phyloP scores from a whole-genome alignment of 2,113 vertebrate genomes.

The Oreocharis arfaki region DNA sequence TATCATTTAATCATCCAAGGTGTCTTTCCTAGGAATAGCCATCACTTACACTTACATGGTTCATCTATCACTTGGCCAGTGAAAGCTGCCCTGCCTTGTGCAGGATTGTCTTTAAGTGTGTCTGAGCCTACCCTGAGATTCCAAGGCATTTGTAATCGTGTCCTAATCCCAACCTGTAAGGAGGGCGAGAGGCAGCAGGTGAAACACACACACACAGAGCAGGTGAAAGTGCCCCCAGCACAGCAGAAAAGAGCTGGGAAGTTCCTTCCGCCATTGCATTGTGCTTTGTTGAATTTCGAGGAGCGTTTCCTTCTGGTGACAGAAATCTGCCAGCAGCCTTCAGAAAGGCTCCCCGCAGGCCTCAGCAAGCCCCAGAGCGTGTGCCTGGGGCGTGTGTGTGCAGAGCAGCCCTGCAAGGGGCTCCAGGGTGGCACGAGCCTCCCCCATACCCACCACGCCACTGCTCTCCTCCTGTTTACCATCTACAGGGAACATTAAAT shows the following conservation, averaged over 20 bases:
- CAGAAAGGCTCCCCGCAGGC: neutral
- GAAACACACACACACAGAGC: no score
- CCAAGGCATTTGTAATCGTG: neutral
- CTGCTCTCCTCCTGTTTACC: neutral
- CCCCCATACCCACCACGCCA: rapidly evolving
- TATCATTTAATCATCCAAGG: slow-evolving; percentile 44
- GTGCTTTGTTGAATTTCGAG: neutral
- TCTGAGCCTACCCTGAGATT: neutral
- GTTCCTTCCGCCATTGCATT: neutral
- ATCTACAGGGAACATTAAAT: neutral
- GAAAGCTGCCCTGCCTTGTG: neutral
- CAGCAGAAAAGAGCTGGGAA: no score
- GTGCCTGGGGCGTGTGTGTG: neutral
- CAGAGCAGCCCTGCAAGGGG: neutral
- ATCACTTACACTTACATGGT: neutral
- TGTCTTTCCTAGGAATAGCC: neutral
- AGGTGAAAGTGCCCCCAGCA: neutral
- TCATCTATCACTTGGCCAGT: neutral
- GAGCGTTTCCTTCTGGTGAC: neutral
- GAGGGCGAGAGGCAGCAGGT: neutral
- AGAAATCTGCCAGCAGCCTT: neutral
- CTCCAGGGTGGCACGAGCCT: neutral
- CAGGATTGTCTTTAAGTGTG: neutral
- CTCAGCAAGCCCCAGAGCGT: neutral
- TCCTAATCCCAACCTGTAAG: neutral